Conservation (phyloP, 2,113 vertebrate species). For the Willisornis vidua region DNA sequence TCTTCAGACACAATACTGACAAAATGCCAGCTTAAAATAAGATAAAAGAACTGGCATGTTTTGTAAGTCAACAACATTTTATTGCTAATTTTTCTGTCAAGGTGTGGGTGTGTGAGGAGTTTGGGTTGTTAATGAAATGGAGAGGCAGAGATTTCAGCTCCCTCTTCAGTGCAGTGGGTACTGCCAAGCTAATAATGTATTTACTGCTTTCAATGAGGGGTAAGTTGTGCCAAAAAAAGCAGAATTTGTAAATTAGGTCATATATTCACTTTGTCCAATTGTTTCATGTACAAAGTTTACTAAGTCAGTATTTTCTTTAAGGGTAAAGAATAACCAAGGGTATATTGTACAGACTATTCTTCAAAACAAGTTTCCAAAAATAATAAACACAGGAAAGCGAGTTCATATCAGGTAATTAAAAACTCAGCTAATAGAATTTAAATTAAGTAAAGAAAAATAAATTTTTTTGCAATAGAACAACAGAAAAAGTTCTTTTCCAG, state of each 20-base stretch:
- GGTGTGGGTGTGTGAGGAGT: background rate
- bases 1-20: background rate
- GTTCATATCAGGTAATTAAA: background rate
- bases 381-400: background rate
- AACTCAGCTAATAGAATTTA: background rate
- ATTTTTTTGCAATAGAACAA: background rate
- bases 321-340: background rate
- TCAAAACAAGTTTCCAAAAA: slow-evolving; percentile 1
- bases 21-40: background rate
- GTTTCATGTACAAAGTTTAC: background rate
- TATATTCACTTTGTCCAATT: background rate
- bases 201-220: background rate
- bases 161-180: background rate
- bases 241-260: background rate
- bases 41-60: background rate
- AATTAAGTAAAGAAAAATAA: background rate
- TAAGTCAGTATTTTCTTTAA: background rate
- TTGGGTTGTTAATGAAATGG: background rate
- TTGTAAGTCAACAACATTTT: background rate
- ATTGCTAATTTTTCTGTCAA: background rate
- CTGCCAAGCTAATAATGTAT: background rate
- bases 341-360: background rate
- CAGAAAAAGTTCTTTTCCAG: background rate
- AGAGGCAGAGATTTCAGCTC: background rate
- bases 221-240: background rate